A percentile compares a stretch with the other conserved stretches of the same genome.
These are phyloP conservation scores for Anthonomus grandis DNA, from an alignment of 1,140 invertebrate species.

Conservation along the genomic window DNA sequence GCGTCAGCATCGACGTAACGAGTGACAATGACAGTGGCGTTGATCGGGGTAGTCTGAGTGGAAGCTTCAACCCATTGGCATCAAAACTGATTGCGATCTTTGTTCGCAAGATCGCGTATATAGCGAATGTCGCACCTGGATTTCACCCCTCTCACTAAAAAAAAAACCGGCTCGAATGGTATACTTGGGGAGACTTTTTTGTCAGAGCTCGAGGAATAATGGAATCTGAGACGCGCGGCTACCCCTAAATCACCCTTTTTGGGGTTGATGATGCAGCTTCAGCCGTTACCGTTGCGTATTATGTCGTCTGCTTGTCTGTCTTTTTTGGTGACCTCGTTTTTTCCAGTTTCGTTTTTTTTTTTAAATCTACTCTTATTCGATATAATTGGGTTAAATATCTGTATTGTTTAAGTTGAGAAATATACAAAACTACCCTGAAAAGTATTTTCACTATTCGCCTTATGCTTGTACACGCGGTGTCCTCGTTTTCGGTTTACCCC, in stretches of 20 bases:
- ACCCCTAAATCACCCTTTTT: conserved; percentile 44
- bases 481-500: conserved; percentile 22
- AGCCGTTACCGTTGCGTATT: conserved; percentile 28
- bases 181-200: conserved; percentile 39
- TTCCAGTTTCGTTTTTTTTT: no score
- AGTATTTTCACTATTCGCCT: no score
- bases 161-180: conserved; percentile 43
- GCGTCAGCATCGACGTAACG: conserved; percentile 14
- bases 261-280: conserved; percentile 40
- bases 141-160: conserved; percentile 41
- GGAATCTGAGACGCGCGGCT: conserved; percentile 43
- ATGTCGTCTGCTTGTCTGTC: conserved; percentile 27
- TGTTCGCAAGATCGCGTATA: conserved; percentile 40
- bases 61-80: conserved; percentile 29
- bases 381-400: no score
- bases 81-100: conserved; percentile 39
- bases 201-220: conserved; percentile 42
- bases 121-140: conserved; percentile 40
- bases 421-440: no score
- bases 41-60: conserved; percentile 11
- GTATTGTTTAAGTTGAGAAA: no score
- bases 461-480: no score
- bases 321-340: no score
- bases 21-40: conserved; percentile 21
- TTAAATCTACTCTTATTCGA: no score